Base-by-base conservation (phyloP, 2,888 invertebrate genomes). In the Hemicrepidius hirtus region DNA sequence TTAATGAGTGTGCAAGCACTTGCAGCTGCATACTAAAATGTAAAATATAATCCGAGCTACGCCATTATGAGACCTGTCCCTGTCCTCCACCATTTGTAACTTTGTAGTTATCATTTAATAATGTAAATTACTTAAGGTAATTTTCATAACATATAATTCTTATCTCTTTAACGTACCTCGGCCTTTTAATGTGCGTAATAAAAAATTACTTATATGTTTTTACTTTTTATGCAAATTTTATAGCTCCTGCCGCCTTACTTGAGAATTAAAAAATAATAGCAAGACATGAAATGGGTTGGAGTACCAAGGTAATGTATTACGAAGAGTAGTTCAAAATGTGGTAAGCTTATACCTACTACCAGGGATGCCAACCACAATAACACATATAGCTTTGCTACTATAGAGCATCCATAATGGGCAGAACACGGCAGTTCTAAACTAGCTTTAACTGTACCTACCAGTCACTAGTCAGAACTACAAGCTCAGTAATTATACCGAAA, bases 401-500 rank as follows among this genome's bases (percentile, higher is more conserved):
- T 53, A 21, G 76, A 74, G 75, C 77, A 77, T 77, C 78, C 75
- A 79, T 78, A 78, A 78, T 78, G 78, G 78, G 76, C 76, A 77
- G 67, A 74, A 74, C 74, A 74, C 64, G 69, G 62, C 63, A 67
- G 77, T 76, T 78, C 78, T 79, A 79, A 79, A 78, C 76, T 76
- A 75, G 75, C 71, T 77, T 71, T 73, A 78, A 80, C 82, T 81
- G 79, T 78, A 82, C 76, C 82, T 78, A 79, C 79, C 79, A 82
- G 82, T 81, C 82, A 82, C 80, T 81, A 82, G 82, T 82, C 84
- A 82, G 80, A 82, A 82, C 81, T 84, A 85, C 85, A 85, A 79
- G 85, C 81, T 82, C 81, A 81, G 85, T 85, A 86, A 86, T 86
- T 86, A 86, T 86, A 83, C 84, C 82, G 85, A 85, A 85, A 86